Conservation (phyloP, 2,113 vertebrate genomes). For the Pedionomus torquatus region DNA sequence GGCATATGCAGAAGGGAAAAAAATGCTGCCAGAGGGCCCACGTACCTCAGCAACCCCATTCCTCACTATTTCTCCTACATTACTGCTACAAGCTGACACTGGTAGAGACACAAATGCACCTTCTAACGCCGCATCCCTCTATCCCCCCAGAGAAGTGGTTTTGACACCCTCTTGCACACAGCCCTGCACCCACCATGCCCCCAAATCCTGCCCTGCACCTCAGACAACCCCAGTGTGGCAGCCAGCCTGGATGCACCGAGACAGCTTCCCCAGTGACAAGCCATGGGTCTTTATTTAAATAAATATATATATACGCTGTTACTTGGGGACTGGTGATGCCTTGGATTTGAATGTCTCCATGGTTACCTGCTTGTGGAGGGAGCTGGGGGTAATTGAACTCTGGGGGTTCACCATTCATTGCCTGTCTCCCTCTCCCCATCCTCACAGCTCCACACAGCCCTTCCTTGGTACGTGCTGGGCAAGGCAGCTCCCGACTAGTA, state of each 20-base stretch:
- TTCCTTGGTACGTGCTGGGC: neutral
- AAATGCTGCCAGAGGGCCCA: neutral
- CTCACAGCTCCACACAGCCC: neutral
- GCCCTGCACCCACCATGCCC: rapidly evolving
- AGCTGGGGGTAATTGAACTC: conserved; percentile 70
- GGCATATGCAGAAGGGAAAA: rapidly evolving
- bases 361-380: conserved; percentile 69
- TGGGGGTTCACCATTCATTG: conserved; percentile 31
- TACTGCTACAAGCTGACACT: neutral
- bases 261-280: neutral
- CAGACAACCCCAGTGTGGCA: rapidly evolving
- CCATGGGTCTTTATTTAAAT: neutral
- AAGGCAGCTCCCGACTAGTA: neutral
- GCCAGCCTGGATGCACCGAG: rapidly evolving
- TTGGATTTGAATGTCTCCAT: conserved; percentile 73
- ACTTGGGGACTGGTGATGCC: conserved; percentile 36
- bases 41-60: neutral
- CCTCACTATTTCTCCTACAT: neutral
- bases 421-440: neutral
- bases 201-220: neutral
- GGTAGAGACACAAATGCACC: neutral
- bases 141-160: neutral
- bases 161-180: rapidly evolving
- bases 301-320: neutral
- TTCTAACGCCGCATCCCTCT: neutral